Evolutionary conservation across 2,797 vertebrate genomes (phyloP).

Genomic region (Oreortyx pictus): DNA sequence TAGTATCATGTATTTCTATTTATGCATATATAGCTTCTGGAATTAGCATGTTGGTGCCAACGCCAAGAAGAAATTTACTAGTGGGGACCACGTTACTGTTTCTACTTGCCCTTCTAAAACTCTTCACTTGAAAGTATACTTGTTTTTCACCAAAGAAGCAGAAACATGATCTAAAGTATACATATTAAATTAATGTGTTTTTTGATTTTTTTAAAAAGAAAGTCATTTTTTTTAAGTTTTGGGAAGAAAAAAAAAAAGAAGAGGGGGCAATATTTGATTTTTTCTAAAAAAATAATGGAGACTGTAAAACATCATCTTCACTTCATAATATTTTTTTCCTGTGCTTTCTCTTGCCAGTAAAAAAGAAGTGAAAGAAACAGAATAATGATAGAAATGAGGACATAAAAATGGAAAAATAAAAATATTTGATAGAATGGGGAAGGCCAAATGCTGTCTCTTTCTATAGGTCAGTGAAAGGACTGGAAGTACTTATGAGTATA

Average conservation of each 20-base stretch:
- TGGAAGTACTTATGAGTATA: slow-evolving; percentile 78
- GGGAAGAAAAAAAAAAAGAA: not conserved
- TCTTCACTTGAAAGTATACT: not conserved
- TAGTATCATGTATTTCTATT: not conserved
- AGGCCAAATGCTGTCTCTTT: slow-evolving; percentile 64
- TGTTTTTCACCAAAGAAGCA: not conserved
- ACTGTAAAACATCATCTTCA: not conserved
- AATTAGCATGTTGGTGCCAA: not conserved
- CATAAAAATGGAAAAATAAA: not conserved
- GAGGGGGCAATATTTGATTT: not conserved
- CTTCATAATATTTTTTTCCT: not conserved
- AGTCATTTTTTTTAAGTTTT: not conserved
- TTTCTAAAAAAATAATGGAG: not conserved
- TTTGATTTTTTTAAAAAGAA: not conserved
- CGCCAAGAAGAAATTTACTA: not conserved
- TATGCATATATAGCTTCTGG: not conserved
- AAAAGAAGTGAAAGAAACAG: not conserved
- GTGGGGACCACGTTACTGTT: not conserved
- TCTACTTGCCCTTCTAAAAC: not conserved
- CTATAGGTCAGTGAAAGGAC: slow-evolving; percentile 82
- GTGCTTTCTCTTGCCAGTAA: not conserved
- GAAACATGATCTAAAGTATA: not conserved
- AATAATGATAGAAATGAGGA: not conserved
- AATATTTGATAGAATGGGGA: slow-evolving; percentile 77
- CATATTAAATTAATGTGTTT: not conserved